Base-by-base conservation (phyloP, 2,888 invertebrate genomes). In the Chaetogeoica ovagalla region DNA sequence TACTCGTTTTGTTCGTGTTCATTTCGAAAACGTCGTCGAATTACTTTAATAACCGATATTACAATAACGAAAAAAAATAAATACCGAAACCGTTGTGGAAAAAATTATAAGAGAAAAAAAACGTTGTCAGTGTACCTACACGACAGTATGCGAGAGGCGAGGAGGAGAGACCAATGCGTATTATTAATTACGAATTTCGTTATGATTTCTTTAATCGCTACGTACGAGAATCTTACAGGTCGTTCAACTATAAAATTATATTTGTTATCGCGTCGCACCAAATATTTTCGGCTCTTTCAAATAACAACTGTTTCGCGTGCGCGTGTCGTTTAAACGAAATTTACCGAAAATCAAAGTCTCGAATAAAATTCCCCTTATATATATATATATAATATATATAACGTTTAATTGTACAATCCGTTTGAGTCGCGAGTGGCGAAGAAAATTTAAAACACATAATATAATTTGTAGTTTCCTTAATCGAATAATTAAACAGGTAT, bases 41-140 rank as follows among this genome's bases (percentile, higher is more conserved):
- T 48, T 68, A 37, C 30, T 62, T 63, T 77, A 79, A 79, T 79
- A 79, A 79, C 79, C 79, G 79, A 79, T 79, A 79, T 70, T 69
- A 79, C 37, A n/a, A 63, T 63, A 63, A n/a, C n/a, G n/a, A 30
- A 30, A 30, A 30, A 30, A 30, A 63, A 71, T 1, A 11, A 71
- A 57, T 48, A 70, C 70, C 37, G 63, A 70, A 63, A 55, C 79
- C 79, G 52, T 63, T 70, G 70, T 79, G 77, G 63, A 79, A 79
- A 74, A n/a, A n/a, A n/a, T n/a, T n/a, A n/a, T n/a, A n/a, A n/a
- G n/a, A n/a, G n/a, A n/a, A n/a, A n/a, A n/a, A 63, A 52, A 55
- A 71, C 55, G 11, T 48, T 23, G 70, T 23, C 21, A 23, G 66
- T 66, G 39, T 66, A 59, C 2, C 30, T 66, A 66, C 57, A n/a